Conservation (phyloP, 2,797 vertebrate species). For the Liasis olivaceus region DNA sequence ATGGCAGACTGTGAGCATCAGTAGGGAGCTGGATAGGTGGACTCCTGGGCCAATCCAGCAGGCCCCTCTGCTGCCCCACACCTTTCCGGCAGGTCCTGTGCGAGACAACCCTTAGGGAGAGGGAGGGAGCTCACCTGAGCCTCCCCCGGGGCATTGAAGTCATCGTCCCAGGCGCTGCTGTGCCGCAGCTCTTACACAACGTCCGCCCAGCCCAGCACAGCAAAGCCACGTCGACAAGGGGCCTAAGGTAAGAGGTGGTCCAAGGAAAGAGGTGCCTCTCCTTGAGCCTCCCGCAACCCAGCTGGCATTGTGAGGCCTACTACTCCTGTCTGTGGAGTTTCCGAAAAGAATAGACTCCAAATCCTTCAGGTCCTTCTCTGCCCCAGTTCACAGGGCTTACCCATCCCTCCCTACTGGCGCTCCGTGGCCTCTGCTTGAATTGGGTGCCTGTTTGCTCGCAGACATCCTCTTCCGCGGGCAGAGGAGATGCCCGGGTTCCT, state of each 20-base stretch:
- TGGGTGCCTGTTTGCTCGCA: neutral
- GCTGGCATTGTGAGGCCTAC: too few species aligned
- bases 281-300: neutral
- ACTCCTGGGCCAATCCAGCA: too few species aligned
- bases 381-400: too few species aligned
- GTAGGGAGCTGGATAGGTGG: neutral
- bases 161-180: neutral
- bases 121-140: accelerated
- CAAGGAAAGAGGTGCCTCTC: too few species aligned
- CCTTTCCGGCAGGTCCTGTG: neutral
- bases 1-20: neutral
- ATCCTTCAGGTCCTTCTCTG: neutral
- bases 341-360: too few species aligned
- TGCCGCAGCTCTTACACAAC: neutral
- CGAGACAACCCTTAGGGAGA: neutral
- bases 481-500: neutral
- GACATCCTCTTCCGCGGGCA: too few species aligned
- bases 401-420: too few species aligned
- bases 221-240: too few species aligned
- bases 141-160: neutral
- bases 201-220: neutral
- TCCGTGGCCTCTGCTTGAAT: too few species aligned
- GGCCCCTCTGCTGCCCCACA: neutral
- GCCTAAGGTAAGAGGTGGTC: too few species aligned
- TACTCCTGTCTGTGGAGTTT: neutral